A percentile compares a stretch with the other conserved stretches of the same genome.
These are phyloP conservation scores for Caradrina clavipalpis DNA, from an alignment of 2,888 invertebrate genomes.

Conservation along the genomic window DNA sequence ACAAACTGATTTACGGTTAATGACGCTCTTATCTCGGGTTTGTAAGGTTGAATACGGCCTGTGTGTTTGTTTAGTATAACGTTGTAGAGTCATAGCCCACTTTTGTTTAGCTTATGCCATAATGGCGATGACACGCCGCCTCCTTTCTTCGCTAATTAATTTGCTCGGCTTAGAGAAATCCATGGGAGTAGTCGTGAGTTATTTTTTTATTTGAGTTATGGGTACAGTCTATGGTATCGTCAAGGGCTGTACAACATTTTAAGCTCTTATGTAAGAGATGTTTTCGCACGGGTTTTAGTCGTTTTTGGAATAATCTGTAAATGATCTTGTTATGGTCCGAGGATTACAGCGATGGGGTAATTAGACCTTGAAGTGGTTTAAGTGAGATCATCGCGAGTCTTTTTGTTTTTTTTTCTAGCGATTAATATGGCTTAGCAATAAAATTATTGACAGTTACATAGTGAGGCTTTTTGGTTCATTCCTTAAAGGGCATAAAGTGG, in stretches of 20 bases:
- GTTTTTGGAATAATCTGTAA: constrained; percentile 57
- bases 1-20: constrained; percentile 16
- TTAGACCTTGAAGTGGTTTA: constrained; percentile 50
- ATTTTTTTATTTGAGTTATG: constrained; percentile 59
- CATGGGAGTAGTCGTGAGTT: constrained; percentile 70
- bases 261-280: constrained; percentile 27
- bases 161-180: constrained; percentile 83
- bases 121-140: constrained; percentile 79
- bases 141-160: constrained; percentile 81
- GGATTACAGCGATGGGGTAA: constrained; percentile 37
- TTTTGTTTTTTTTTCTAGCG: constrained; percentile 10
- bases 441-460: background rate
- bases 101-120: constrained; percentile 73
- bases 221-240: constrained; percentile 33
- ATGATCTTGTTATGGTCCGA: constrained; percentile 32
- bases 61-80: constrained; percentile 20
- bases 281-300: constrained; percentile 27
- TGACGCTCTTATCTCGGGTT: constrained; percentile 27
- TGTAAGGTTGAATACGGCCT: constrained; percentile 40
- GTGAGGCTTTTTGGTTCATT: too few relatives aligned
- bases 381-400: constrained; percentile 2
- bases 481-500: background rate
- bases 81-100: constrained; percentile 74
- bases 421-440: background rate
- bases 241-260: constrained; percentile 32